These are phyloP conservation scores for Magallana ariakensis DNA, from an alignment of 1,140 invertebrate genomes.

Conservation along the genomic window DNA sequence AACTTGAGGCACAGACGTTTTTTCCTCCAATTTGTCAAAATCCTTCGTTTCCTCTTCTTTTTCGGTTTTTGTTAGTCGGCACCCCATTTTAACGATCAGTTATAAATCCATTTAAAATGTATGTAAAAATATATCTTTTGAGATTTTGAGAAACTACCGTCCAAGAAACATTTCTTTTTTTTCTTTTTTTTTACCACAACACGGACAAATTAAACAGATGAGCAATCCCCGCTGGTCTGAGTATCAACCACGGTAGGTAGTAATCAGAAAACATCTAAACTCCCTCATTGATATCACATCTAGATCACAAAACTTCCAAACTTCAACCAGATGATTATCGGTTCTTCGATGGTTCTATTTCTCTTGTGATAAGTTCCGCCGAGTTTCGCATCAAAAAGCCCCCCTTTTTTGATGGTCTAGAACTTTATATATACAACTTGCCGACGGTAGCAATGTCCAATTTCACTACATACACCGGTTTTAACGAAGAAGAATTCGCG, in stretches of 20 bases:
- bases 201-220: conserved; percentile 26
- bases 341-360: conserved; percentile 8
- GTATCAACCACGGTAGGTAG: conserved; percentile 23
- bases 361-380: conserved; percentile 6
- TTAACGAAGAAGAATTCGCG: not conserved
- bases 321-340: conserved; percentile 22
- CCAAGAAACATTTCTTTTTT: not conserved
- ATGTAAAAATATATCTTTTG: not conserved
- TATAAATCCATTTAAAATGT: conserved; percentile 28
- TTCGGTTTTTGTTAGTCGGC: conserved; percentile 57
- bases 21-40: conserved; percentile 22
- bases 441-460: not conserved
- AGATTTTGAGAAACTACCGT: not conserved
- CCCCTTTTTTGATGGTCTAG: not conserved
- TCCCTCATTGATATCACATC: conserved; percentile 24
- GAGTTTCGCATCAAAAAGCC: not conserved
- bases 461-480: not conserved
- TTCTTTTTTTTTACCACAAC: not conserved
- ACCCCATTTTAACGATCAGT: conserved; percentile 57
- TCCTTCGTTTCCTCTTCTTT: conserved; percentile 28
- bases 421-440: not conserved
- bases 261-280: conserved; percentile 25
- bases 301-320: conserved; percentile 21
- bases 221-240: not conserved
- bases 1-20: conserved; percentile 33